Evolutionary conservation across 2,888 invertebrate species (phyloP).

Genomic region (Phyllotreta striolata): DNA sequence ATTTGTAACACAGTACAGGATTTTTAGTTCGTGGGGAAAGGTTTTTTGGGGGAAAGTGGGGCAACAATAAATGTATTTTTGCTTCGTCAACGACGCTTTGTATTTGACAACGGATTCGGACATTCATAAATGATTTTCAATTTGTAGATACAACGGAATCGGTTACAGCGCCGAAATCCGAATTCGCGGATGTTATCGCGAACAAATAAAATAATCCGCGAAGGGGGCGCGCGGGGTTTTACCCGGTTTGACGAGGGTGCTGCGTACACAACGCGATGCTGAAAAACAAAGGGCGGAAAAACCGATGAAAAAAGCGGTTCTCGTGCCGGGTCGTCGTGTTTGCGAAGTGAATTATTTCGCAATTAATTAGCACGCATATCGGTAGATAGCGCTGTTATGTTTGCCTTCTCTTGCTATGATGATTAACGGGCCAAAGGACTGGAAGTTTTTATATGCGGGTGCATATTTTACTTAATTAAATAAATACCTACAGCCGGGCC

Average conservation of each 20-base stretch:
- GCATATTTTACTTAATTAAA: too few species aligned
- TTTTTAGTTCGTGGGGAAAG: too few species aligned
- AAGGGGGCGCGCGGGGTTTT: constrained; percentile 1
- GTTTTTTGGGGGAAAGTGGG: too few species aligned
- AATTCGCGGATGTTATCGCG: constrained; percentile 11
- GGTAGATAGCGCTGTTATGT: constrained; percentile 35
- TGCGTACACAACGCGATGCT: not conserved
- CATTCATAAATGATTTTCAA: constrained; percentile 15
- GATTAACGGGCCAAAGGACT: constrained; percentile 25
- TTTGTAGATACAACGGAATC: constrained; percentile 4
- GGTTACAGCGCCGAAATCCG: constrained; percentile 2
- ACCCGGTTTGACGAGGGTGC: constrained; percentile 12
- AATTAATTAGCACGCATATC: constrained; percentile 32
- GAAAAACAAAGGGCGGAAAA: constrained; percentile 5
- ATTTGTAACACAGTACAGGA: too few species aligned
- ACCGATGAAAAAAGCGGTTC: constrained; percentile 6
- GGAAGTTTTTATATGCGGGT: constrained; percentile 2
- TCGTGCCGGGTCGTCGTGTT: constrained; percentile 25
- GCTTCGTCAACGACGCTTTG: too few species aligned
- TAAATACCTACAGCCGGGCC: too few species aligned
- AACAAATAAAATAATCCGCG: constrained; percentile 17
- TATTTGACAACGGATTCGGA: not conserved
- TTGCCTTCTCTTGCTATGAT: constrained; percentile 28
- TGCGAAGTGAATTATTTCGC: constrained; percentile 37
- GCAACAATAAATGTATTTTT: too few species aligned